A percentile compares a stretch with the other conserved stretches of the same genome.
phyloP scores from a whole-genome alignment of 2,797 vertebrate species.

The Argya squamiceps region DNA sequence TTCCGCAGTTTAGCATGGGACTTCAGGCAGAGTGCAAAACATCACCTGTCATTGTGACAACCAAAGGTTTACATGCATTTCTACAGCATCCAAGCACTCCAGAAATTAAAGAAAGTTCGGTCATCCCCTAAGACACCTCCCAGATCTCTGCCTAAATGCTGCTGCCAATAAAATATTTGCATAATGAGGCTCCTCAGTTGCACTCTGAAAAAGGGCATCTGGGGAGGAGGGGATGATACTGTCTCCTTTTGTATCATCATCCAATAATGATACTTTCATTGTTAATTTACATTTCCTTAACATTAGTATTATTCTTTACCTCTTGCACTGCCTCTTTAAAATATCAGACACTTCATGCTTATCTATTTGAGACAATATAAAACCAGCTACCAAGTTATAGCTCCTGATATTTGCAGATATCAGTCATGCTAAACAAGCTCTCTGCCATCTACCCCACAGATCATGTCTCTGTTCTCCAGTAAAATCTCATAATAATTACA shows the following conservation, averaged over 20 bases:
- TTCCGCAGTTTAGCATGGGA: not conserved
- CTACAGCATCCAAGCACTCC: not conserved
- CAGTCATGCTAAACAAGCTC: not conserved
- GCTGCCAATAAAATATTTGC: not conserved
- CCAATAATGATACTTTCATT: not conserved
- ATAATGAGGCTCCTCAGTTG: not conserved
- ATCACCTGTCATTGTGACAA: not conserved
- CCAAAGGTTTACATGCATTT: not conserved
- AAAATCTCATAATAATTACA: slow-evolving; percentile 10
- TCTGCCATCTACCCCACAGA: not conserved
- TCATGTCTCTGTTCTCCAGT: not conserved
- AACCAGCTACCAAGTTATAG: not conserved
- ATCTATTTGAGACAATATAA: not conserved
- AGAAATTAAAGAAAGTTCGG: not conserved
- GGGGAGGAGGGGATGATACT: accelerated
- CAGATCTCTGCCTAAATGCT: not conserved
- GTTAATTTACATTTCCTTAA: not conserved
- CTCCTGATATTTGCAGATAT: not conserved
- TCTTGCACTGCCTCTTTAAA: not conserved
- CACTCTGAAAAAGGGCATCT: not conserved
- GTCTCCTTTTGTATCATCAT: not conserved
- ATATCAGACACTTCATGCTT: not conserved
- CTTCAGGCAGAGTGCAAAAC: not conserved
- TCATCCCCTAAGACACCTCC: not conserved
- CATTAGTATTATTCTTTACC: not conserved